Evolutionary conservation across 2,888 invertebrate genomes (phyloP), one percentile per base, ranked within the genome.

Genomic region (Gastracanthus pulcherrimus): DNA sequence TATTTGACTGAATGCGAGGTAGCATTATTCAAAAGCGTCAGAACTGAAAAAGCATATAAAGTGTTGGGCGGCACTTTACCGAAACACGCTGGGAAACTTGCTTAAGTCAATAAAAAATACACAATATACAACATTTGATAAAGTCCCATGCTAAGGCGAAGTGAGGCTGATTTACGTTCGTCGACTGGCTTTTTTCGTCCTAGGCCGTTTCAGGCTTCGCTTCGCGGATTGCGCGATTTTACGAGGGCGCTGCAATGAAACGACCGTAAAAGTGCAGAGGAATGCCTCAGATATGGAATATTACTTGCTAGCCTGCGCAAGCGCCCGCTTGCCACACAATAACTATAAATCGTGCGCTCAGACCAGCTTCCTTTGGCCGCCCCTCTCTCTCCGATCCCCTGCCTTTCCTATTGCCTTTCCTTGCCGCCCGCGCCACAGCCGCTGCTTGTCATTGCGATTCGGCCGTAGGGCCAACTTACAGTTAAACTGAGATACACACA

Each of bases 211-310:
- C 55, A 48, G 16, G 13, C 9, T 6, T 34, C 23, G 64, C 26
- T 31, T n/a, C 66, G 55, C 55, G 55, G 72, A 72, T 58, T 79
- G 58, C 36, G 66, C 58, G 79, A 79, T 74, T 79, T 79, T 70
- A 70, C 74, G 74, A 71, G 66, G 48, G 26, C 60, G 69, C 36
- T 58, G 74, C 75, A 80, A 80, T 69, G 80, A 80, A 80, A 80
- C 80, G 80, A 74, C 67, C 80, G 69, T 80, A 80, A 80, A 80
- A 80, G 74, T 75, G 80, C 80, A 75, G 55, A 78, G 75, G 80
- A 74, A 80, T 75, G 75, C 80, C 69, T 74, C 69, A 80, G 74
- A 80, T 80, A 80, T 80, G 74, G 80, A 80, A 80, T 80, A 80
- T 80, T 80, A 69, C 74, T 72, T 29, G 58, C 26, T 67, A 34